These are phyloP conservation scores for Drosophila mojavensis DNA, from an alignment of 1,140 invertebrate species.

Conservation along the genomic window DNA sequence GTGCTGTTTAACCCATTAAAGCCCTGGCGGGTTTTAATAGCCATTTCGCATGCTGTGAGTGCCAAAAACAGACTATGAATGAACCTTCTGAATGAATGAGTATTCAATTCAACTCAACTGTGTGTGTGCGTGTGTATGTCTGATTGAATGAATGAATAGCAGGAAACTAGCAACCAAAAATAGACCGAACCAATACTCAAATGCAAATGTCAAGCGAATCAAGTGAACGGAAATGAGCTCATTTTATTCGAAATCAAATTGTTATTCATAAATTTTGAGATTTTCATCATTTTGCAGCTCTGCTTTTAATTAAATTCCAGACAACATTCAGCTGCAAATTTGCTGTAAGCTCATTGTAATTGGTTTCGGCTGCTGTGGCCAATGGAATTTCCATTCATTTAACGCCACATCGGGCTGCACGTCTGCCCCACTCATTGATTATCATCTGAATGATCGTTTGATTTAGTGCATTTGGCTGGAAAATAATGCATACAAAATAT, in stretches of 20 bases:
- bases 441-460: slow-evolving; percentile 69
- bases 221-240: slow-evolving; percentile 77
- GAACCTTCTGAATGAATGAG: slow-evolving; percentile 70
- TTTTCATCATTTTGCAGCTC: slow-evolving; percentile 41
- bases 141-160: slow-evolving; percentile 57
- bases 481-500: slow-evolving; percentile 43
- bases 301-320: slow-evolving; percentile 79
- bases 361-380: slow-evolving; percentile 40
- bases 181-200: slow-evolving; percentile 36
- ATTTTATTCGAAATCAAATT: slow-evolving; percentile 62
- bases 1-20: slow-evolving; percentile 71
- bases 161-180: slow-evolving; percentile 53
- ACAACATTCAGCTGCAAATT: slow-evolving; percentile 53
- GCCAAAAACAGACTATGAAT: slow-evolving; percentile 72
- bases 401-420: slow-evolving; percentile 58
- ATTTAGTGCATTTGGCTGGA: slow-evolving; percentile 67
- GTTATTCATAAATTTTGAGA: slow-evolving; percentile 58
- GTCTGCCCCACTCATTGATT: slow-evolving; percentile 57
- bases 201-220: slow-evolving; percentile 65
- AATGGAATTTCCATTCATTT: slow-evolving; percentile 77
- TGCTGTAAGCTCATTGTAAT: slow-evolving; percentile 70
- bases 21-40: slow-evolving; percentile 70
- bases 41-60: slow-evolving; percentile 76
- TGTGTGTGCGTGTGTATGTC: not conserved
- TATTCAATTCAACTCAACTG: slow-evolving; percentile 7